Evolutionary conservation across 2,888 invertebrate species (phyloP).

Genomic region (Rhingia campestris): DNA sequence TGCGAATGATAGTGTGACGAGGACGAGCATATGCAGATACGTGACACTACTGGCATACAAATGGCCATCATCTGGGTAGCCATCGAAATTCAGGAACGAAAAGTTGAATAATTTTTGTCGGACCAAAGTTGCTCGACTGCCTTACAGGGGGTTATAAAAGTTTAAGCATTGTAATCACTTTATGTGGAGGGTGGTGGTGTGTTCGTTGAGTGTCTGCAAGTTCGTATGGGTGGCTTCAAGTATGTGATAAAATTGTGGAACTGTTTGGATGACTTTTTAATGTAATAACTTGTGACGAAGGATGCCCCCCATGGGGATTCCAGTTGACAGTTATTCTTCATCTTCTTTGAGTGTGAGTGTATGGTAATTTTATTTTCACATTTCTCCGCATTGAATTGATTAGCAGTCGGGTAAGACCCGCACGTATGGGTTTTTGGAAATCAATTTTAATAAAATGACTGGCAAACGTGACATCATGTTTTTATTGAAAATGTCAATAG

Average conservation of each 20-base stretch:
- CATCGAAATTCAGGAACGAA: slow-evolving; percentile 20
- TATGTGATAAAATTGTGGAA: slow-evolving; percentile 54
- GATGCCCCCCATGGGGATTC: background rate
- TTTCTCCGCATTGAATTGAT: slow-evolving; percentile 12
- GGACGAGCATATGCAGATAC: slow-evolving; percentile 13
- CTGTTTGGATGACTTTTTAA: slow-evolving; percentile 50
- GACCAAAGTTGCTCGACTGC: background rate
- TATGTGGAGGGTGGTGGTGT: slow-evolving; percentile 2
- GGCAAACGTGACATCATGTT: background rate
- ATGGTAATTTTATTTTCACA: slow-evolving; percentile 26
- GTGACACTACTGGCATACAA: slow-evolving; percentile 39
- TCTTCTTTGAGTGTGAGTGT: background rate
- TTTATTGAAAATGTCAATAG: too few species aligned
- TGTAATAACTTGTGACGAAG: slow-evolving; percentile 33
- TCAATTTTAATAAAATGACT: slow-evolving; percentile 18
- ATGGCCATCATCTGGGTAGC: slow-evolving; percentile 23
- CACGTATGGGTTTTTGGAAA: slow-evolving; percentile 7
- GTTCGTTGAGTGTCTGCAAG: too few species aligned
- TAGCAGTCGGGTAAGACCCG: background rate
- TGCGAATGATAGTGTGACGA: slow-evolving; percentile 28
- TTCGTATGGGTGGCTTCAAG: slow-evolving; percentile 15
- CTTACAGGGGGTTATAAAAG: slow-evolving; percentile 25
- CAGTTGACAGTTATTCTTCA: background rate
- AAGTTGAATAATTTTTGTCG: slow-evolving; percentile 4
- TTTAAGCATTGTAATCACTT: slow-evolving; percentile 43